Base-by-base conservation (phyloP, 2,888 invertebrate genomes). In the Ypsolopha sequella region DNA sequence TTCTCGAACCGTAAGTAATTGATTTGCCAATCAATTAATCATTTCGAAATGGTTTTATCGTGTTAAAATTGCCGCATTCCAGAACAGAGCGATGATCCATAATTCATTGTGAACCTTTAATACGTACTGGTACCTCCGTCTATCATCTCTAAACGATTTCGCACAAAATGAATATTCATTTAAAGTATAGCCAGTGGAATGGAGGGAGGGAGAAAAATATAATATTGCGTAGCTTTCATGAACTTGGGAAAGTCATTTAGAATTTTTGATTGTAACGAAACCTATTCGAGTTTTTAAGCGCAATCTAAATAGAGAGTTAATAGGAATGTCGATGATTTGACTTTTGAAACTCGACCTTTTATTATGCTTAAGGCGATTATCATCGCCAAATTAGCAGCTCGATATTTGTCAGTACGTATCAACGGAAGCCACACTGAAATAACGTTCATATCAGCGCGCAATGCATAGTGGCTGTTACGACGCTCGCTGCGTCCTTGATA, bases 111-210 rank as follows among this genome's bases (percentile, higher is more conserved):
- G 63, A 66, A 67, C 73, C 70, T 57, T 55, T 77, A 79, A 80
- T 80, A 80, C 77, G 77, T 78, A n/a, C 77, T 76, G 76, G 77
- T 78, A 78, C 76, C 74, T 70, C 78, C 75, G 80, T 81, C 76
- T 81, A 81, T 82, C 81, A 81, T 80, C 80, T 80, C 77, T 80
- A 80, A 85, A 76, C 84, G 84, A 79, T 84, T 84, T 81, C 69
- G 73, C 77, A 73, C 70, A 64, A 65, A 77, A 85, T 85, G 84
- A 84, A 85, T 85, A 85, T 85, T 85, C 84, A 85, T 81, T 81
- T 78, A 71, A 68, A 76, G 80, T 79, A 80, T 80, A 80, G 72
- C 75, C 76, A 73, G 69, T 76, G 73, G 80, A 81, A 80, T 76
- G 76, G 77, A 78, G 67, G 67, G 67, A 66, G 65, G 60, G 75